phyloP scores from a whole-genome alignment of 2,113 vertebrate genomes.

The Ellobius talpinus region DNA sequence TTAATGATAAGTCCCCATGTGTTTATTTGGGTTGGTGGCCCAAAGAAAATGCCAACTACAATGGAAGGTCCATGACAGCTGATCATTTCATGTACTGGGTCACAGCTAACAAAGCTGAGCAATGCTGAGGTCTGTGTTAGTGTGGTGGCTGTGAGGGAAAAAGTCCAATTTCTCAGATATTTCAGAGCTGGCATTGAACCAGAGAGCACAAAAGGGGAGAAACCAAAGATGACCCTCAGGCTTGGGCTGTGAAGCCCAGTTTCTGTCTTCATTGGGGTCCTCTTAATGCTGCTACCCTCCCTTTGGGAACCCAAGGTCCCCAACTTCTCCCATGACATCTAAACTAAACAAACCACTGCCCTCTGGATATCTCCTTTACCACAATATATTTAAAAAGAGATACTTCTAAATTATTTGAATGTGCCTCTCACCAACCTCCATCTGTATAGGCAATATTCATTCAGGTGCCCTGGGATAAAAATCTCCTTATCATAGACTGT shows the following conservation, averaged over 20 bases:
- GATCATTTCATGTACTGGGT: neutral
- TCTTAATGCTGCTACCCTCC: neutral
- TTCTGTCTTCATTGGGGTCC: neutral
- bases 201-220: neutral
- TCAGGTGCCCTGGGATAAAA: neutral
- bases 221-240: neutral
- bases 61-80: neutral
- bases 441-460: slow-evolving; percentile 17
- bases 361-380: neutral
- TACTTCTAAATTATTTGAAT: slow-evolving; percentile 23
- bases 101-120: neutral
- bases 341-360: neutral
- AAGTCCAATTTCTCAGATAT: neutral
- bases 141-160: neutral
- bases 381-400: neutral
- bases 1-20: neutral
- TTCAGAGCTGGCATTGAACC: neutral
- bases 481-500: slow-evolving; percentile 14
- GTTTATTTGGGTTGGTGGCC: neutral
- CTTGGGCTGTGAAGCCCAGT: neutral
- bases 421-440: neutral
- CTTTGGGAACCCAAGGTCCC: neutral
- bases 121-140: neutral
- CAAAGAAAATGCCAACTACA: neutral
- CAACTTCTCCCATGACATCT: neutral